Evolutionary conservation across 2,113 vertebrate genomes (phyloP).

Genomic region (Mirounga angustirostris): DNA sequence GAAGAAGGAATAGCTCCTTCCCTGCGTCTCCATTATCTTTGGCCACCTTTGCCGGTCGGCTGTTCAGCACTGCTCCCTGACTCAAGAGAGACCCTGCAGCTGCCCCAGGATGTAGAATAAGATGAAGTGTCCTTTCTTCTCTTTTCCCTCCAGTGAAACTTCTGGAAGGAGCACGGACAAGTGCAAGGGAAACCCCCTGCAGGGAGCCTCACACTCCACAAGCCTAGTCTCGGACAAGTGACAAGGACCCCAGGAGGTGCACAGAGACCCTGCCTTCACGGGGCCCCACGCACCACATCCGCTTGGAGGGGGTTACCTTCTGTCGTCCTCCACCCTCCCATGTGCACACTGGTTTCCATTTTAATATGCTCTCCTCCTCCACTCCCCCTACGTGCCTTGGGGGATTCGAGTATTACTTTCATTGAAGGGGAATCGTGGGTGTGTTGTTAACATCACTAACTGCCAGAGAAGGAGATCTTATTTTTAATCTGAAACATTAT

Average conservation of each 20-base stretch:
- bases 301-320: too few relatives aligned
- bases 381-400: too few relatives aligned
- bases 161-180: background rate
- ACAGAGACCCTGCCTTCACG: background rate
- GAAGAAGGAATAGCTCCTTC: background rate
- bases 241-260: fast-evolving
- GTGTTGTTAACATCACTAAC: background rate
- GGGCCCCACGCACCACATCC: background rate
- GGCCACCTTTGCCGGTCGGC: background rate
- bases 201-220: background rate
- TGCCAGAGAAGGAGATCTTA: background rate
- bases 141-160: background rate
- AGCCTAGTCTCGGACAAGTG: background rate
- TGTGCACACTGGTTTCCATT: background rate
- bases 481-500: background rate
- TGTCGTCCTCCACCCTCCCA: too few relatives aligned
- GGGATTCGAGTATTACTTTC: background rate
- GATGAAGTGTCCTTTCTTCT: background rate
- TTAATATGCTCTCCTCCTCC: background rate
- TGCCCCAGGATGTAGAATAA: background rate
- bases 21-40: fast-evolving
- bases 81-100: background rate
- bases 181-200: fast-evolving
- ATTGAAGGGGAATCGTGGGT: background rate
- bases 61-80: background rate